These are phyloP conservation scores for Brachionus koreanus DNA, from an alignment of 1,140 invertebrate species.

Conservation along the genomic window DNA sequence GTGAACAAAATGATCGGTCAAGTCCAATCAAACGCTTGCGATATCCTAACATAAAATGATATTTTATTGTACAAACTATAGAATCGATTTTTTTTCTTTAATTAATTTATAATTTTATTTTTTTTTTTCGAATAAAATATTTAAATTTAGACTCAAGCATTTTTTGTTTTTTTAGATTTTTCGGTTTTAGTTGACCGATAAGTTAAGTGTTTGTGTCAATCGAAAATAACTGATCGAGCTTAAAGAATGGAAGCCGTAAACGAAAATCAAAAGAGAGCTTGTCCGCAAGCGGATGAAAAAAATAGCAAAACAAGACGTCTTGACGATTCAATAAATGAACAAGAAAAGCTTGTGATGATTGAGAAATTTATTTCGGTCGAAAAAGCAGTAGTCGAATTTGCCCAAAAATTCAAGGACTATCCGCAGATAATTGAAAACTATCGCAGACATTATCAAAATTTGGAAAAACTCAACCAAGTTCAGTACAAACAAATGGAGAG, in stretches of 20 bases:
- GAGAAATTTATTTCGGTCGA: constrained; percentile 1
- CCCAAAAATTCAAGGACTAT: not conserved
- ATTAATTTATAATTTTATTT: constrained; percentile 3
- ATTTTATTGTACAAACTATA: not conserved
- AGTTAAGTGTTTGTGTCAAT: not conserved
- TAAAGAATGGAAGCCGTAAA: not conserved
- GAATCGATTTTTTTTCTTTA: constrained; percentile 4
- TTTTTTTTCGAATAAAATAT: not conserved
- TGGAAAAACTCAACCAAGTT: constrained; percentile 1
- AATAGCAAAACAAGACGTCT: not conserved
- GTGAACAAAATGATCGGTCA: constrained; percentile 19
- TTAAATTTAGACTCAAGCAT: not conserved
- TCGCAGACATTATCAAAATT: not conserved
- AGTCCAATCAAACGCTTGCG: constrained; percentile 30
- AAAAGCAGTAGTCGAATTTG: constrained; percentile 7
- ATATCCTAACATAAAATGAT: constrained; percentile 26
- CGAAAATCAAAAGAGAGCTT: not conserved
- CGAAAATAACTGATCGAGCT: not conserved
- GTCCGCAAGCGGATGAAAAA: not conserved
- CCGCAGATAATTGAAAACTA: not conserved
- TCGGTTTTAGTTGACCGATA: constrained; percentile 3
- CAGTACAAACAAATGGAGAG: not conserved
- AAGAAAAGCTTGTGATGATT: not conserved
- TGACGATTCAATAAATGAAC: not conserved
- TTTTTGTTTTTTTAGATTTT: not conserved